Evolutionary conservation across 2,888 invertebrate species (phyloP).

Genomic region (Drosophila colorata): DNA sequence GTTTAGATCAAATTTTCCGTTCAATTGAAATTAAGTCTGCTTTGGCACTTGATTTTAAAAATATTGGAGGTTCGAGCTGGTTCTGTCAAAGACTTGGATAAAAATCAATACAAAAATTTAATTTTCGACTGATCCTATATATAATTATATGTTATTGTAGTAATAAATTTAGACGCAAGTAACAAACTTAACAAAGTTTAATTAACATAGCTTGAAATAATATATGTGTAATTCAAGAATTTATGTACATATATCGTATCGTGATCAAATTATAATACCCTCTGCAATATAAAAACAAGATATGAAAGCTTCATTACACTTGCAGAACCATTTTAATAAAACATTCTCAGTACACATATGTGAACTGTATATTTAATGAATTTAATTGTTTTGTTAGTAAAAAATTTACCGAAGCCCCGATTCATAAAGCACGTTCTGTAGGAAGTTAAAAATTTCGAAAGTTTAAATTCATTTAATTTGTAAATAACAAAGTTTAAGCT

Average conservation of each 20-base stretch:
- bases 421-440: background rate
- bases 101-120: no score
- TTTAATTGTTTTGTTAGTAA: constrained; percentile 1
- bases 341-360: constrained; percentile 1
- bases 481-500: constrained; percentile 5
- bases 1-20: no score
- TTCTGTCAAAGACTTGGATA: no score
- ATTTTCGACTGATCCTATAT: no score
- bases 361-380: constrained; percentile 4
- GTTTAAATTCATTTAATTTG: constrained; percentile 14
- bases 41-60: no score
- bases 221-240: no score
- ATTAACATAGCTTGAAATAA: no score
- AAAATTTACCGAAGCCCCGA: background rate
- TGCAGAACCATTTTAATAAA: constrained; percentile 2
- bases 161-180: no score
- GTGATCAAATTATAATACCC: constrained; percentile 8
- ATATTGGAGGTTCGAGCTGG: no score
- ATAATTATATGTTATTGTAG: no score
- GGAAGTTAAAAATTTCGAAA: constrained; percentile 9
- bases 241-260: background rate
- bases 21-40: no score
- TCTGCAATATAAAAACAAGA: constrained; percentile 2
- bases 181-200: no score
- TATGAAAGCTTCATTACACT: constrained; percentile 3